phyloP scores from a whole-genome alignment of 2,113 vertebrate genomes.

The Tragelaphus imberbis region DNA sequence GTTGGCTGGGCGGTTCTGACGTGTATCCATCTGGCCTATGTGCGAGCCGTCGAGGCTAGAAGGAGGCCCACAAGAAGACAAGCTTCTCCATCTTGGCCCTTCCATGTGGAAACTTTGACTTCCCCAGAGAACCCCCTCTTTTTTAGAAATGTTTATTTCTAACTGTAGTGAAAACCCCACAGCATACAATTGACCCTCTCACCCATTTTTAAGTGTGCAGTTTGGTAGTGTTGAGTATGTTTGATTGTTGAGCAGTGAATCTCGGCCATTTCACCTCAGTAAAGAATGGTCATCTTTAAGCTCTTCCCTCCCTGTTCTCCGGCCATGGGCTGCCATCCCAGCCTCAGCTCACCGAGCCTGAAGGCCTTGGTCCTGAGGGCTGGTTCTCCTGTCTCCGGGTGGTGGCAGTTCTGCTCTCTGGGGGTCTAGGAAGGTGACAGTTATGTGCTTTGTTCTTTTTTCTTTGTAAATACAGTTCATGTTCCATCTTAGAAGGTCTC shows the following conservation, averaged over 20 bases:
- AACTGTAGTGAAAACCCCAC: background rate
- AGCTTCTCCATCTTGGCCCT: background rate
- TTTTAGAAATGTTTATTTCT: background rate
- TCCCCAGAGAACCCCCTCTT: background rate
- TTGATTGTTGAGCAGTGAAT: background rate
- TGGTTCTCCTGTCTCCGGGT: background rate
- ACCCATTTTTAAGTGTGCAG: background rate
- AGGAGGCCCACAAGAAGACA: background rate
- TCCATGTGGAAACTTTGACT: background rate
- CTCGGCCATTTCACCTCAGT: background rate
- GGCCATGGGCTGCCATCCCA: background rate
- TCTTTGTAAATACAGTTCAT: constrained; percentile 86
- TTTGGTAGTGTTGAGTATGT: background rate
- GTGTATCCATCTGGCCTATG: rapidly evolving
- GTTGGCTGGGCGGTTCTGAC: background rate
- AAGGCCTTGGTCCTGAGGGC: background rate
- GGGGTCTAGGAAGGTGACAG: background rate
- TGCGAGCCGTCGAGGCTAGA: rapidly evolving
- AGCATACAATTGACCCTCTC: background rate
- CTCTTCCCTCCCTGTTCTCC: background rate
- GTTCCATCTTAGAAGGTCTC: constrained; percentile 96
- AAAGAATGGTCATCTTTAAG: background rate
- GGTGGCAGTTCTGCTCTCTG: background rate
- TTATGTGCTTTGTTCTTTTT: background rate
- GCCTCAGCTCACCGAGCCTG: background rate